Base-by-base conservation (phyloP, 2,888 invertebrate species). In the Melieria crassipennis region DNA sequence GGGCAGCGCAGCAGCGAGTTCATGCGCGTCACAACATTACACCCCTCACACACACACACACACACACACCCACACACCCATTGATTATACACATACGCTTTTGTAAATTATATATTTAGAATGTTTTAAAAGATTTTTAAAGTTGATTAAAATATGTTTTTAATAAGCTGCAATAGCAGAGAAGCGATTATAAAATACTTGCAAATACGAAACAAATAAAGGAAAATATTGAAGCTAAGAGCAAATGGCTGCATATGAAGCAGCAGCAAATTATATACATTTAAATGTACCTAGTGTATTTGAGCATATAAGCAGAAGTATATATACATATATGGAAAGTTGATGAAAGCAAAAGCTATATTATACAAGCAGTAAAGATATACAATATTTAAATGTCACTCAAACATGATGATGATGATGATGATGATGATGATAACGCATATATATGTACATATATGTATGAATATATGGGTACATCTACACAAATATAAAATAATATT, bases 181-280 rank as follows among this genome's bases (percentile, higher is more conserved):
- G 30, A 30, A 30, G 30, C 30, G 30, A 30, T 30, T 30, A 30
- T 30, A 30, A 30, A 30, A 30, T 30, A 30, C 30, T 30, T 7
- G 47, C 10, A 73, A 57, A 47, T 4, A 30, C 10, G 47, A 43
- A 45, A 60, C 11, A 4, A 42, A 11, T n/a, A 5, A 1, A 45
- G 13, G 46, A 60, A 60, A 9, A 7, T 10, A 43, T 10, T 42
- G 43, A 45, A 58, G 11, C 9, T n/a, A 10, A 58, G 68, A 47
- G 75, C 66, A 16, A 68, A 67, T 11, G 30, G 56, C 76, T 69
- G 73, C 73, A 69, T 65, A 74, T 70, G 65, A 73, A 63, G 52
- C 62, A 67, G 71, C 69, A 56, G 16, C n/a, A 63, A 46, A 46
- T 10, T n/a, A 48, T 71, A 63, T 52, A 64, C 52, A 56, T 16